phyloP scores from a whole-genome alignment of 2,113 vertebrate genomes.

The Numida meleagris region DNA sequence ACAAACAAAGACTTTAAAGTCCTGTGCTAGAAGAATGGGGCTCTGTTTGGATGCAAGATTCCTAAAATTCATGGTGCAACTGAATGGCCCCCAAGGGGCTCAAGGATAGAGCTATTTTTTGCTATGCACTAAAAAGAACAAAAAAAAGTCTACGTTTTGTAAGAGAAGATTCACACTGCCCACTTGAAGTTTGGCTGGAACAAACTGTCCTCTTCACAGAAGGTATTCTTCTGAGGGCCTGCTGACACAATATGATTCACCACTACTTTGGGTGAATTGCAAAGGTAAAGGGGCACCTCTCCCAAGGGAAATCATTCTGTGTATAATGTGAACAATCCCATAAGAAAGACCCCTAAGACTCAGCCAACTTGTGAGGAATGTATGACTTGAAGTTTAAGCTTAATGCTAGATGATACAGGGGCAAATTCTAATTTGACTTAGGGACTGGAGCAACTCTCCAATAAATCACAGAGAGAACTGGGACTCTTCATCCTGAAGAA shows the following conservation, averaged over 20 bases:
- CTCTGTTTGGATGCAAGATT: background rate
- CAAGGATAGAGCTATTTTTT: background rate
- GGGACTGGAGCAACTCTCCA: background rate
- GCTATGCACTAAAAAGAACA: rapidly evolving
- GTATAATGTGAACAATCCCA: background rate
- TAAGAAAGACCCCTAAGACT: background rate
- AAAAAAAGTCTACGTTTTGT: background rate
- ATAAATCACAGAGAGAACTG: background rate
- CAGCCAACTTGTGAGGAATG: background rate
- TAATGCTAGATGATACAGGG: background rate
- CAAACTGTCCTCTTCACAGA: background rate
- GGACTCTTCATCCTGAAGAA: background rate
- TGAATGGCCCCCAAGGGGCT: background rate
- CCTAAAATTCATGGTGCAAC: rapidly evolving
- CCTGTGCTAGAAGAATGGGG: background rate
- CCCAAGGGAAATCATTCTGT: background rate
- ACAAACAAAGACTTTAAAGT: background rate
- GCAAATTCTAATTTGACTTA: background rate
- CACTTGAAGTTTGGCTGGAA: background rate
- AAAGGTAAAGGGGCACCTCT: background rate
- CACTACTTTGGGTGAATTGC: background rate
- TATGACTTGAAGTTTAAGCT: background rate
- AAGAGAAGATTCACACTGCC: background rate
- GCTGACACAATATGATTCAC: background rate
- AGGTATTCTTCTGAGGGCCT: background rate